Base-by-base conservation (phyloP, 1,140 invertebrate species). In the Pseudomyrmex sp. region DNA sequence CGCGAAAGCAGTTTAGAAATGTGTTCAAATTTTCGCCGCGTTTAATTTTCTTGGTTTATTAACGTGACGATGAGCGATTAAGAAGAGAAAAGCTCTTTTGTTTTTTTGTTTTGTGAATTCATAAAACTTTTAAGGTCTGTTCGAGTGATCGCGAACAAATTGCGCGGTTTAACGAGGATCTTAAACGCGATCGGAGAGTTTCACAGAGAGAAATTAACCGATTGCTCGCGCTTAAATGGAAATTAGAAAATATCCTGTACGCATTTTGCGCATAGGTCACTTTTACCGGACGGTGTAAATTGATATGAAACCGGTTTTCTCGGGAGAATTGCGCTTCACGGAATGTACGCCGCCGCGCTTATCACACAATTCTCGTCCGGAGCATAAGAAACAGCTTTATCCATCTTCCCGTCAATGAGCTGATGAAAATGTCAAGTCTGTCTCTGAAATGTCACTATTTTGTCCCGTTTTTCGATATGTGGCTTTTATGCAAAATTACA, bases 271-370 rank as follows among this genome's bases (percentile, higher is more conserved):
- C 15, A 54, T 44, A 18, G 52, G 56, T 75, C 48, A 44, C 48
- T 66, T 87, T 87, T 77, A 76, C 54, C 79, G 48, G 26, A 61
- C n/a, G 54, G 50, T 20, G 56, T 80, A 35, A 70, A 80, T 68
- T 54, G 72, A 70, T 66, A 59, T 35, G 35, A 54, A 87, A 86
- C 70, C 85, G 84, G 70, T 87, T 35, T 7, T 7, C 35, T 87
- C 54, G 15, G 63, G 26, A 74, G 10, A 20, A 44, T 23, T 50
- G 7, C 44, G 72, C 26, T 44, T 15, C 8, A 76, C 35, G 5
- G 35, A 35, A 35, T 35, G 35, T 35, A 83, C 59, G 69, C 44
- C 5, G 18, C 59, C 58, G 15, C 20, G 15, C 44, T 70, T 70
- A 59, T 13, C 12, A n/a, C 0, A n/a, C 35, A 35, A 9, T 70